Conservation (phyloP, 2,888 invertebrate species). For the Ormyrus nitidulus region DNA sequence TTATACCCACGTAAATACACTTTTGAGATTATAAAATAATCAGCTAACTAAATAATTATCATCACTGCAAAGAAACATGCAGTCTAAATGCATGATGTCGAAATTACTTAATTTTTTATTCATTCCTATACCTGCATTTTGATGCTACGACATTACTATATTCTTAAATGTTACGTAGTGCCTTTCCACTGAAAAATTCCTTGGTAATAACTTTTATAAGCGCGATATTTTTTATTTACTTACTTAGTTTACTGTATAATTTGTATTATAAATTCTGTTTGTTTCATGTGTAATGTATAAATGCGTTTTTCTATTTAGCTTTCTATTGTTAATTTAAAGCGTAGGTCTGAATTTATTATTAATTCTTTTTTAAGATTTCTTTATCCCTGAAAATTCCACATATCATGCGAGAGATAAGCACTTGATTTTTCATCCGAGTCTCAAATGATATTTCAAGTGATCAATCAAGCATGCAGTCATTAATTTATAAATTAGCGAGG, state of each 20-base stretch:
- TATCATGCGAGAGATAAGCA: conserved; percentile 45
- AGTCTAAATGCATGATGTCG: conserved; percentile 10
- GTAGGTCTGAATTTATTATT: conserved; percentile 25
- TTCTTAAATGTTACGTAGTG: background rate
- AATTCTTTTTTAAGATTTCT: conserved; percentile 5
- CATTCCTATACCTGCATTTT: conserved; percentile 42
- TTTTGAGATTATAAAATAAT: background rate
- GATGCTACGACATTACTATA: background rate
- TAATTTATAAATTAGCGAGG: conserved; percentile 54
- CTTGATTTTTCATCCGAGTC: conserved; percentile 41
- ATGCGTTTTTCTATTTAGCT: background rate
- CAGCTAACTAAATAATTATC: background rate
- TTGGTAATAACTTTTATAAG: background rate
- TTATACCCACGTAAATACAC: background rate
- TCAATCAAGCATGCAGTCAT: conserved; percentile 49
- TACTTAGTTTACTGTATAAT: conserved; percentile 20
- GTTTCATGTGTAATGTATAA: background rate
- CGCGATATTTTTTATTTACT: conserved; percentile 7
- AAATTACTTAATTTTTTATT: conserved; percentile 18
- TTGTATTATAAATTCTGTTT: conserved; percentile 4
- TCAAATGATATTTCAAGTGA: conserved; percentile 26
- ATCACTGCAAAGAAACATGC: conserved; percentile 1
- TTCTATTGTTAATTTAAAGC: background rate
- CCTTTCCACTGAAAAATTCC: conserved; percentile 6
- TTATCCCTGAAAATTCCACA: conserved; percentile 43